Base-by-base conservation (phyloP, 2,888 invertebrate genomes). In the Hofmannophila pseudospretella region DNA sequence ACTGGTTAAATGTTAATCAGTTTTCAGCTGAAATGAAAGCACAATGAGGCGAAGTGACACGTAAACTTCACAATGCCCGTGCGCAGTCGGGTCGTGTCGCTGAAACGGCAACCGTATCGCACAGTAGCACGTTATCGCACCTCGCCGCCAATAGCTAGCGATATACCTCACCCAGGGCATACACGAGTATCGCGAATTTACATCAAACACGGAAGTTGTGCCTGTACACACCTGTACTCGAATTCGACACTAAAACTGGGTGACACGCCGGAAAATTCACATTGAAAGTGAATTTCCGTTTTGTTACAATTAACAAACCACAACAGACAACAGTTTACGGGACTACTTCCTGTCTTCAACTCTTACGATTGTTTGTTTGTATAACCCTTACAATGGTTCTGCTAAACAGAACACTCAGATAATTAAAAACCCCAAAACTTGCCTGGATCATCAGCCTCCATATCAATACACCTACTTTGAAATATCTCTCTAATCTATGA, bases 121-220 rank as follows among this genome's bases (percentile, higher is more conserved):
- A 68, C 73, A 57, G 68, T 65, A 67, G 23, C 20, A 8, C 70
- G 75, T 79, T 81, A 81, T 79, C 81, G 80, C 71, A 68, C 71
- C 70, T 78, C 67, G 66, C 76, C 4, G 23, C 23, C n/a, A n/a
- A n/a, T n/a, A n/a, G n/a, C n/a, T n/a, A 8, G 8, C 23, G 3
- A 22, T 22, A 23, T 53, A 64, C 50, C 49, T 47, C 55, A 26
- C 35, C 33, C 47, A 46, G 32, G 42, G 44, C 32, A 42, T 45
- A 52, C 45, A 47, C 55, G 46, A 60, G 51, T 72, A 78, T 78
- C 77, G 77, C 68, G 47, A 76, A 77, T 75, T 73, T 75, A 75
- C 73, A 75, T 75, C 67, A 65, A 78, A 78, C 74, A 70, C 76
- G 79, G 82, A 80, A 82, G 71, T 73, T 52, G 58, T 51, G 47